A percentile compares a stretch with the other conserved stretches of the same genome.
Conservation (phyloP, 2,888 invertebrate species). For the Plemyria rubiginata region DNA sequence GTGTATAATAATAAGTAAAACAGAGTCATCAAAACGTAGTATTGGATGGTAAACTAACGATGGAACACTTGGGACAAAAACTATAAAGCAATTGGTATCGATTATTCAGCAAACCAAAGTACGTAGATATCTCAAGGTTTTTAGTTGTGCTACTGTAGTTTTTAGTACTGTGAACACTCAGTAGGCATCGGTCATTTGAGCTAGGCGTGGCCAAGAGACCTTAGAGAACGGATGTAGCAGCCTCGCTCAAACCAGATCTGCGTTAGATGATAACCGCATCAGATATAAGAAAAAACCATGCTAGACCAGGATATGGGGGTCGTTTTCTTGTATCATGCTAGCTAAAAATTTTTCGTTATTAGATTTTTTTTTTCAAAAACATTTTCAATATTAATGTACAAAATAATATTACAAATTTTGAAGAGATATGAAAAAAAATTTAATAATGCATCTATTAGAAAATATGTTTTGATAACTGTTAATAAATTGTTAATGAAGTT, state of each 20-base stretch:
- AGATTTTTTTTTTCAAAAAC: too few relatives aligned
- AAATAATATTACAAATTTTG: too few relatives aligned
- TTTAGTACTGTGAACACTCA: slow-evolving; percentile 24
- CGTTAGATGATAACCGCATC: slow-evolving; percentile 75
- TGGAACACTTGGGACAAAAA: too few relatives aligned
- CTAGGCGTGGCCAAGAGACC: slow-evolving; percentile 77
- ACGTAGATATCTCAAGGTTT: slow-evolving; percentile 1
- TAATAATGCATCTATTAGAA: too few relatives aligned
- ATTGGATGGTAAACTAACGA: too few relatives aligned
- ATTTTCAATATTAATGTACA: too few relatives aligned
- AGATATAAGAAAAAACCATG: slow-evolving; percentile 64
- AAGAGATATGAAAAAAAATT: too few relatives aligned
- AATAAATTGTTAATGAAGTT: too few relatives aligned
- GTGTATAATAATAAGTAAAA: too few relatives aligned
- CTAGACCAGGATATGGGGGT: slow-evolving; percentile 9
- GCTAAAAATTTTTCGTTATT: not conserved
- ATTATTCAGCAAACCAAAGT: not conserved
- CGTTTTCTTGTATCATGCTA: not conserved
- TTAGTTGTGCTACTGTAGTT: slow-evolving; percentile 16
- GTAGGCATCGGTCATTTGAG: slow-evolving; percentile 59
- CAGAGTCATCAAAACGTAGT: too few relatives aligned
- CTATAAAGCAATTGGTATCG: too few relatives aligned
- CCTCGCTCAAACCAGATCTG: slow-evolving; percentile 75
- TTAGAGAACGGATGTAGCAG: slow-evolving; percentile 79
- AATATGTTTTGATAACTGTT: too few relatives aligned